Base-by-base conservation (phyloP, 2,888 invertebrate species). In the Cosmia pyralina region DNA sequence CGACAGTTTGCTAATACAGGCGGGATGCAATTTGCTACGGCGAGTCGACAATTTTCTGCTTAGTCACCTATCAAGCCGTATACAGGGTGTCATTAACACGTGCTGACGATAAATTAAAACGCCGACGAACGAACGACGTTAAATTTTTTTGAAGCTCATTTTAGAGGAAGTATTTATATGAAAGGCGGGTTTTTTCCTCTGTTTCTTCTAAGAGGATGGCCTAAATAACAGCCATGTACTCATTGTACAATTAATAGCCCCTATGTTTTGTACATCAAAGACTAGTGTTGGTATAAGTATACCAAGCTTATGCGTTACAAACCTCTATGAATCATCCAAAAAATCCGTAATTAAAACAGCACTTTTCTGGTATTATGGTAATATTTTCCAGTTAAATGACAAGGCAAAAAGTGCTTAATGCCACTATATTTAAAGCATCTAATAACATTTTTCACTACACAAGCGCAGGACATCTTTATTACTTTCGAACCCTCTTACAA, bases 41-140 rank as follows among this genome's bases (percentile, higher is more conserved):
- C 75, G 83, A 28, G 28, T 28, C 28, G 28, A 87, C 77, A 65
- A 83, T 88, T 90, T 91, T 91, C 87, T 88, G 92, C 91, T 89
- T 87, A 91, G 90, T 92, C 92, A 92, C 88, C 92, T 89, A 90
- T 91, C 87, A 90, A 83, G 88, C 81, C 63, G 72, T 83, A 81
- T 83, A 84, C 83, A 85, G 77, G 77, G 79, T 84, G 86, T 83
- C 78, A 85, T 65, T 67, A 75, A 67, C 70, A 80, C 63, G 69
- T 76, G 83, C 63, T 73, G 69, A 62, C 71, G 67, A 72, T 72
- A 78, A n/a, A n/a, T n/a, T n/a, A n/a, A n/a, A n/a, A n/a, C n/a
- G n/a, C n/a, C n/a, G n/a, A n/a, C n/a, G n/a, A n/a, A n/a, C n/a
- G n/a, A n/a, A n/a, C n/a, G n/a, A n/a, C n/a, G n/a, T n/a, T n/a